Evolutionary conservation across 2,113 vertebrate species (phyloP), one percentile per base, ranked within the genome.

Genomic region (Nerophis lumbriciformis): DNA sequence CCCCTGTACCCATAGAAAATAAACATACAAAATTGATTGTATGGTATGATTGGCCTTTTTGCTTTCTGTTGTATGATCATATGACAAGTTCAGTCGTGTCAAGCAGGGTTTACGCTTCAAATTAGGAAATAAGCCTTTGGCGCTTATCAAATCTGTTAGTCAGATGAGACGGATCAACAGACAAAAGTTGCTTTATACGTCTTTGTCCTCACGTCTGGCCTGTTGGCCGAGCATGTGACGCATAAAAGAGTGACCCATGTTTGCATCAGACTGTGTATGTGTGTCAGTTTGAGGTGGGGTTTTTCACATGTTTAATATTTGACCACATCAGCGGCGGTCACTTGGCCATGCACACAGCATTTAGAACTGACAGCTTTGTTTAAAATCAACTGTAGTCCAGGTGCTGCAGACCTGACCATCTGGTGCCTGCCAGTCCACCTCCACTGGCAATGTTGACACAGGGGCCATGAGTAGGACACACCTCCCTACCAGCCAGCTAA

Each of bases 231-330:
- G 5, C 55, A 57, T 6, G n/a, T 19, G n/a, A 57, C 55, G 1
- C 38, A 19, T 10, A 19, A 16, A n/a, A 16, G 37, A 10, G 9
- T 16, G 54, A 10, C n/a, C 37, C 1, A 9, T 14, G n/a, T 8
- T 21, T 21, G 14, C 14, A 12, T 45, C 11, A 44, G 49, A 9
- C 59, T 53, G 55, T 73, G 60, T 47, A 47, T 9, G 37, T 63
- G 50, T 59, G 38, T 73, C 53, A 47, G 59, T 37, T 15, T 49
- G 13, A 8, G 19, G 35, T 11, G n/a, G 12, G 6, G 51, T 12
- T 11, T 42, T 13, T 44, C 36, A 52, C 21, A 51, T 3, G 78
- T 77, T 81, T 81, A 85, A 86, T 88, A 74, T 85, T 88, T 88
- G 72, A 85, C 84, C 83, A 65, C 48, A 69, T 75, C 58, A 63